Evolutionary conservation across 2,113 vertebrate genomes (phyloP).

Genomic region (Microtus richardsoni): DNA sequence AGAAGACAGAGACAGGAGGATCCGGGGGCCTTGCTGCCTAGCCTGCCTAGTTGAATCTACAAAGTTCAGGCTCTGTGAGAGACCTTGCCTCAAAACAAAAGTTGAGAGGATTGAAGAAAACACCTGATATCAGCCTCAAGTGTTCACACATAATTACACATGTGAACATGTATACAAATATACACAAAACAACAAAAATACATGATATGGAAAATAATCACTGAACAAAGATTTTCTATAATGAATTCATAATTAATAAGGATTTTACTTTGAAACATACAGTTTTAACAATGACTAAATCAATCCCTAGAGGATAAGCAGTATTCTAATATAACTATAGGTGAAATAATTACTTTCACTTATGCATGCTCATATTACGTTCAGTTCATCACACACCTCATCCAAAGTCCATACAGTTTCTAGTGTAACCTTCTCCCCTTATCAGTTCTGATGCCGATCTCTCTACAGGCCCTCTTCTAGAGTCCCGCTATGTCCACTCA

Average conservation of each 20-base stretch:
- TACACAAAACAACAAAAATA: not conserved
- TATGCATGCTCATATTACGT: not conserved
- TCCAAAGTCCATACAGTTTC: not conserved
- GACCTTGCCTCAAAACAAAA: not conserved
- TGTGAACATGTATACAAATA: not conserved
- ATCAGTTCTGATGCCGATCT: not conserved
- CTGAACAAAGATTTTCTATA: not conserved
- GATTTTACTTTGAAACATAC: not conserved
- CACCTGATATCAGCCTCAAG: no score
- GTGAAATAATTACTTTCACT: conserved; percentile 8
- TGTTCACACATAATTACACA: not conserved
- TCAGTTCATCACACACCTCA: not conserved
- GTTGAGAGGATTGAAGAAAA: not conserved
- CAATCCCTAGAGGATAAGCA: not conserved
- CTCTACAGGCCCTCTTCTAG: not conserved
- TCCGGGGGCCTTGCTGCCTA: no score
- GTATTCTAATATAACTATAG: not conserved
- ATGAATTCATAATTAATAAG: not conserved
- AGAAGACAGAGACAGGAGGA: not conserved
- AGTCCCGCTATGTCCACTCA: not conserved
- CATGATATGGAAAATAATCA: not conserved
- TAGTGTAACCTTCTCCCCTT: not conserved
- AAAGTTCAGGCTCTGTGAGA: not conserved
- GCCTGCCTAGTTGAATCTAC: no score
- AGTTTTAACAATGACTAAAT: not conserved